Base-by-base conservation (phyloP, 2,888 invertebrate species). In the Galerucella nymphaeae region DNA sequence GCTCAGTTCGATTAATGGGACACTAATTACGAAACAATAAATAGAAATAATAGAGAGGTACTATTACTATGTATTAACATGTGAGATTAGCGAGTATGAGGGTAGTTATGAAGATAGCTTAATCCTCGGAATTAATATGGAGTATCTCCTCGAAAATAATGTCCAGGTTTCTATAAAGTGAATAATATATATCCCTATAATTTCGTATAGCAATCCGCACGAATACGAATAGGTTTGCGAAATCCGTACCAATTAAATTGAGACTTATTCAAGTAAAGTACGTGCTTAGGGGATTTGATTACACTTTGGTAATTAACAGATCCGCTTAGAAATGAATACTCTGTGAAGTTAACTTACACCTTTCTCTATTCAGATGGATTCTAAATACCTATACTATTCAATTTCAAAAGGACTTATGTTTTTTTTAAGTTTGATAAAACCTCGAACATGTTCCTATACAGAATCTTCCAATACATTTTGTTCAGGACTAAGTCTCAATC, bases 251-350 rank as follows among this genome's bases (percentile, higher is more conserved):
- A 73, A 75, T 75, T 70, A 70, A 73, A 70, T 67, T 73, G 20
- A 73, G 79, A 78, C 76, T 81, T 81, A 83, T 83, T 83, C 82
- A 81, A 79, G 79, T 80, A 76, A 82, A 84, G 82, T 82, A 81
- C 83, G 81, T 82, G 81, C 82, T 82, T 83, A 82, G 78, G 79
- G 83, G 82, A 85, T 83, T 84, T 85, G 84, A 85, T 85, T 85
- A 85, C 85, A 85, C 82, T 83, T 84, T 82, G 82, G 82, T 84
- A 85, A 85, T 84, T 84, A 84, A 83, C 82, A 79, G 81, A 84
- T 83, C 82, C 82, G 80, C 82, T 84, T 83, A 83, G 73, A 73
- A 72, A 81, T 82, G 82, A 83, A 82, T 82, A 81, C 82, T 78
- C 79, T 79, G 77, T 79, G 78, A 83, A 81, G 82, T 83, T 83